A percentile compares a stretch with the other conserved stretches of the same genome.
These are phyloP conservation scores for Labeo catla DNA, from an alignment of 2,113 vertebrate genomes.

Conservation along the genomic window DNA sequence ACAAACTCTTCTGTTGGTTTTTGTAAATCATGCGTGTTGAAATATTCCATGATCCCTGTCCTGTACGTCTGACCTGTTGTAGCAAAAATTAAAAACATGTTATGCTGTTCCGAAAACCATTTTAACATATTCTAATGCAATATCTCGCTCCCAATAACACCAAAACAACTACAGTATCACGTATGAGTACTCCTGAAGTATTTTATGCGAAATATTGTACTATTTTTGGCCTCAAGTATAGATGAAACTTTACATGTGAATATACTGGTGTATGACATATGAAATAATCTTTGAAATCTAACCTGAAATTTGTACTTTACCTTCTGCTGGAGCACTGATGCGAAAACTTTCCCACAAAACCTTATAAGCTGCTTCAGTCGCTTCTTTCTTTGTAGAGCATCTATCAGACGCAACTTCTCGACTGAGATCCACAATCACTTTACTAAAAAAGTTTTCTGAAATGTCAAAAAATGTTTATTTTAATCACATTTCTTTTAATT, in stretches of 20 bases:
- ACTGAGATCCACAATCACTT: not conserved
- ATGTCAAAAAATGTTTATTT: not conserved
- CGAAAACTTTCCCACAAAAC: conserved; percentile 25
- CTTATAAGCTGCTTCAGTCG: conserved; percentile 48
- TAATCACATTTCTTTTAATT: not conserved
- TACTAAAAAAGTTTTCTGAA: not conserved
- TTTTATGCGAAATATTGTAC: no score
- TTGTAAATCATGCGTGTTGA: conserved; percentile 10
- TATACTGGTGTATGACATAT: not conserved
- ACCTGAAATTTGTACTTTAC: conserved; percentile 19
- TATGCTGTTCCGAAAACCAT: not conserved
- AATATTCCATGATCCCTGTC: conserved; percentile 40
- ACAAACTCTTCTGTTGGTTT: conserved; percentile 24
- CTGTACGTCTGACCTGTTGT: conserved; percentile 37
- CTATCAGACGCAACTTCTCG: conserved; percentile 33
- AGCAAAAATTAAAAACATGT: not conserved
- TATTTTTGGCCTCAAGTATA: no score
- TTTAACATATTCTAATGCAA: not conserved
- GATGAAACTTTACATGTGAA: no score
- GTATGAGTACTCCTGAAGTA: no score
- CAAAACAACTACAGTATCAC: no score
- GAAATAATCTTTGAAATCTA: not conserved
- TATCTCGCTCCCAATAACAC: no score
- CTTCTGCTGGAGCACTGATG: not conserved
- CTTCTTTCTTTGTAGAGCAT: conserved; percentile 19